A percentile compares a stretch with the other conserved stretches of the same genome.
Evolutionary conservation across 2,797 vertebrate species (phyloP).

Genomic region (Eulemur albifrons): DNA sequence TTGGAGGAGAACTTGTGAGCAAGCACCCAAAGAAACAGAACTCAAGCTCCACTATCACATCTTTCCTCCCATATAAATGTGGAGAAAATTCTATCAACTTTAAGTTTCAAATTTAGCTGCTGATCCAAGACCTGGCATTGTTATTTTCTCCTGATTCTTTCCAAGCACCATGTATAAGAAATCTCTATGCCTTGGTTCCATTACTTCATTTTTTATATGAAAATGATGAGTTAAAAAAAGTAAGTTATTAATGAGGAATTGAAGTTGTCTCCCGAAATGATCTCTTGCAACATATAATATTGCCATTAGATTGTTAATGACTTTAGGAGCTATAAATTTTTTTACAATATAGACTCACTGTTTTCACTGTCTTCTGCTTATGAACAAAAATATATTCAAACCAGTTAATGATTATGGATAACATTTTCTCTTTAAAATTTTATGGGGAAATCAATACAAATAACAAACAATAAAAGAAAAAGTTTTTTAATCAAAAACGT

Average conservation of each 20-base stretch:
- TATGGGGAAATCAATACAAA: neutral
- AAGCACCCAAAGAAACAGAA: neutral
- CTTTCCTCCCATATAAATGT: neutral
- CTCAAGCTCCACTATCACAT: neutral
- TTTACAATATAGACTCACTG: neutral
- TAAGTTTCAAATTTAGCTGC: neutral
- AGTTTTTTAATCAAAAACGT: neutral
- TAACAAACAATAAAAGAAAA: neutral
- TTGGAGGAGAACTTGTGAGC: neutral
- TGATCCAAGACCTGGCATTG: neutral
- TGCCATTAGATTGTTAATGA: neutral
- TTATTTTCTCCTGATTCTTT: neutral
- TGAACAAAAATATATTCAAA: slow-evolving; percentile 1
- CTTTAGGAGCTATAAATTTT: neutral
- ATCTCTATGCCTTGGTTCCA: neutral
- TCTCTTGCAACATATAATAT: neutral
- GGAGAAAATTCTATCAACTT: neutral
- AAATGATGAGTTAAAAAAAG: neutral
- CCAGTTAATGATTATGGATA: neutral
- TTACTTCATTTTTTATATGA: neutral
- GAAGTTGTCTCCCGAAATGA: neutral
- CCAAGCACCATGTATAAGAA: neutral
- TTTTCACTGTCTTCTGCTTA: neutral
- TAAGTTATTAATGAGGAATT: neutral
- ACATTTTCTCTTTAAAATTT: neutral